Base-by-base conservation (phyloP, 35 echinoderm and acorn worm genomes). In the Ophioderma brevispina region DNA sequence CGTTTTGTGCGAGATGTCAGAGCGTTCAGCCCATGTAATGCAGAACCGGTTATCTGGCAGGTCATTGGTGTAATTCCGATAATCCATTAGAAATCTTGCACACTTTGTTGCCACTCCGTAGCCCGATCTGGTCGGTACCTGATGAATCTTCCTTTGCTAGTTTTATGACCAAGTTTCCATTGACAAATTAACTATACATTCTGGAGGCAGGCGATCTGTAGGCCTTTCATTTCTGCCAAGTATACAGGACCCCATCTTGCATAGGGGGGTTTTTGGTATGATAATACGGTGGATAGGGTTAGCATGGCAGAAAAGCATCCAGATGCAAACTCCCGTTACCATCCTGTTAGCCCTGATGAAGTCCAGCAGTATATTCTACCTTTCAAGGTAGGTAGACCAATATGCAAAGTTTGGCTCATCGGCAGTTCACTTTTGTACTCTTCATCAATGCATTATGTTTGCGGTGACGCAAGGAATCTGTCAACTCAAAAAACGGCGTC, bases 191-290 rank as follows among this genome's bases (percentile, higher is more conserved):
- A 11, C 46, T 52, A 21, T 52, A 52, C 46, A 52, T 52, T 52
- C 21, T 52, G 21, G 46, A 52, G 8, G 46, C 8, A 8, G 46
- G 21, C 21, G 46, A 52, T 21, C 46, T 52, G 46, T 52, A 92
- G 32, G 15, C 55, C 21, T 52, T 78, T 55, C 90, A 92, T 87
- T 64, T 87, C 70, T n/a, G 82, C 32, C 11, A 92, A 38, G 43
- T 92, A 92, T 15, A 86, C 84, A 18, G 83, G 37, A 46, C 90
- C 76, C 82, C 64, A 92, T 77, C 64, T 36, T 40, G 76, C 85
- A 77, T 87, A 87, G 77, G n/a, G n/a, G n/a, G n/a, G n/a, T n/a
- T n/a, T n/a, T 87, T 87, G 1, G 21, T 70, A 75, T 92, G 83
- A 36, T 87, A 75, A 87, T 92, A 87, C 15, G 46, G 42, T 37